Base-by-base conservation (phyloP, 92 coral and sea anemone genomes). In the Porites cylindrica region DNA sequence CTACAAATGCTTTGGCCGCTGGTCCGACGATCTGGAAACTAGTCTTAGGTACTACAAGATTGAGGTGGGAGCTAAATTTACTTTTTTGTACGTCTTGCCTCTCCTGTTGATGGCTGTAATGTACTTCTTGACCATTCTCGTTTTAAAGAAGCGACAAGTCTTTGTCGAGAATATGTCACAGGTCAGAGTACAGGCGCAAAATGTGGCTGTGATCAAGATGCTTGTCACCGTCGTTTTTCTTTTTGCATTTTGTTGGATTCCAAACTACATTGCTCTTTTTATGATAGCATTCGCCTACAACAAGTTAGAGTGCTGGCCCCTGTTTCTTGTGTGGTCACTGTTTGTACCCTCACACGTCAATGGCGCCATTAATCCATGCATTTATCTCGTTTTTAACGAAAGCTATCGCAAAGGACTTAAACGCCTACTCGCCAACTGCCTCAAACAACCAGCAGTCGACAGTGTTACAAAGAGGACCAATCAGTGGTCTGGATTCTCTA, bases 241-340 rank as follows among this genome's bases (percentile, higher is more conserved):
- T 20, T 92, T 92, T 77, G 95, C 95, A 23, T 75, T 88, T 58
- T 86, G 82, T 51, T 92, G 95, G 95, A 51, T 92, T 66, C 95
- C 93, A 80, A 76, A 70, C 69, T 90, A 92, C 88, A 85, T 85
- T 64, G 62, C 84, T n/a, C 79, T 61, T 1, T 26, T 92, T 85
- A 88, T 90, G 29, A 51, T 70, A 23, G 93, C 95, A 12, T 90
- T 86, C 51, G 80, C 73, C 51, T 79, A 20, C 47, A 66, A 86
- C 18, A 78, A 60, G 51, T 52, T 89, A 61, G 76, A 43, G 10
- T 86, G 91, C 59, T 76, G 78, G 73, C 93, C 95, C 1, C 8
- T 68, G 3, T 56, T 85, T 10, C 81, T 92, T 8, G 64, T 89
- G 59, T 66, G 86, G 69, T 9, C 66, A 9, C 73, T 90, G 14